A percentile compares a stretch with the other conserved stretches of the same genome.
phyloP scores from a whole-genome alignment of 1,140 invertebrate species.

The Bicyclus anynana region DNA sequence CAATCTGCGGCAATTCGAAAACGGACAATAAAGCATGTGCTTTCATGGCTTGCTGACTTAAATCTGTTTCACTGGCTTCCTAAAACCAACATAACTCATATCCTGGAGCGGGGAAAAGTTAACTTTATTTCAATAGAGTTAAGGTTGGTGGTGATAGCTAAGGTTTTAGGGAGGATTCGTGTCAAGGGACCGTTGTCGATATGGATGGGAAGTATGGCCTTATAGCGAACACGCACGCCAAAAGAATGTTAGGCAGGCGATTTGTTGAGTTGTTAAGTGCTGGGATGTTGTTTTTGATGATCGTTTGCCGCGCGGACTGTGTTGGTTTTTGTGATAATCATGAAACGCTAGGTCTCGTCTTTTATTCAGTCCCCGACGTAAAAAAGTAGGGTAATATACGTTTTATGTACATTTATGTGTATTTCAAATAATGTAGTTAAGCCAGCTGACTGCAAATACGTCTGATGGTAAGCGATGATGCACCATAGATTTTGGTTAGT shows the following conservation, averaged over 20 bases:
- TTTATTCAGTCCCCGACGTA: no score
- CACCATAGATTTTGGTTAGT: no score
- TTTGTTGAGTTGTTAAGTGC: constrained; percentile 4
- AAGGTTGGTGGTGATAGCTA: not conserved
- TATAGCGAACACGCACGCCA: constrained; percentile 1
- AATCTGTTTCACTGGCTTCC: not conserved
- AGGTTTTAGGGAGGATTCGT: constrained; percentile 1
- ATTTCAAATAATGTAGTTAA: no score
- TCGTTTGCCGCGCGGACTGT: not conserved
- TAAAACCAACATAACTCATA: not conserved
- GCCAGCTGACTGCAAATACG: no score
- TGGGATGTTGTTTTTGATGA: not conserved
- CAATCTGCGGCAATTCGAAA: not conserved
- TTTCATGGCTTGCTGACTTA: constrained; percentile 2
- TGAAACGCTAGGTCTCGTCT: no score
- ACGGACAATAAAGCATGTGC: constrained; percentile 1
- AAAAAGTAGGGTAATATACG: no score
- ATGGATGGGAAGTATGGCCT: constrained; percentile 5
- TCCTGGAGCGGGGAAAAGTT: not conserved
- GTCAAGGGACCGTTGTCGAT: constrained; percentile 6
- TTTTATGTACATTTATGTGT: no score
- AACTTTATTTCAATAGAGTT: not conserved
- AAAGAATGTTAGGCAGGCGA: not conserved
- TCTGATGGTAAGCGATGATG: no score
- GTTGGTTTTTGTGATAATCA: not conserved